A percentile compares a stretch with the other conserved stretches of the same genome.
Conservation (phyloP, 1,140 invertebrate genomes). For the Nilaparvata lugens region DNA sequence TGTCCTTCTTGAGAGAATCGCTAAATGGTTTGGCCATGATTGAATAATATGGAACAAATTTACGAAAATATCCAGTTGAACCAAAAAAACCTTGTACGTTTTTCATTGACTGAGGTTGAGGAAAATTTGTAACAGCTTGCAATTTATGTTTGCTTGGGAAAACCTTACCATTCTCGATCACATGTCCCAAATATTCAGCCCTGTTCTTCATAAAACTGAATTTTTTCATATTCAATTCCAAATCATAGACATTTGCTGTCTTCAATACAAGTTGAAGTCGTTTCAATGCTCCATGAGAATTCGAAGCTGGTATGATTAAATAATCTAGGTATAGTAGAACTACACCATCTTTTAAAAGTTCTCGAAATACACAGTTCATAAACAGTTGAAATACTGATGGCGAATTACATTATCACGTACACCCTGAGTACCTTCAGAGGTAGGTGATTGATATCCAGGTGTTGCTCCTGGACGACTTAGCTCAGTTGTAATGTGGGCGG, state of each 20-base stretch:
- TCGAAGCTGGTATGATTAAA: slow-evolving; percentile 10
- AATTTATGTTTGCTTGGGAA: slow-evolving; percentile 27
- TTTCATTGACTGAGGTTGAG: slow-evolving; percentile 29
- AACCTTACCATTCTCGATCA: slow-evolving; percentile 25
- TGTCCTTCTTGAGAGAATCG: background rate
- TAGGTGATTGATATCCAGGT: too few relatives aligned
- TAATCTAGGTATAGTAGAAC: slow-evolving; percentile 20
- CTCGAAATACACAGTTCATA: slow-evolving; percentile 26
- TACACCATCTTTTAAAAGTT: slow-evolving; percentile 1
- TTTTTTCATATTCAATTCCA: slow-evolving; percentile 35
- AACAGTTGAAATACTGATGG: slow-evolving; percentile 26
- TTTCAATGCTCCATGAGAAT: slow-evolving; percentile 5
- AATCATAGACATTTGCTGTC: slow-evolving; percentile 28
- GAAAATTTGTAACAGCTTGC: slow-evolving; percentile 30
- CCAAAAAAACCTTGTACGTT: slow-evolving; percentile 33
- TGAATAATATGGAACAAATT: slow-evolving; percentile 19
- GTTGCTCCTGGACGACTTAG: too few relatives aligned
- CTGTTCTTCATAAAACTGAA: slow-evolving; percentile 26
- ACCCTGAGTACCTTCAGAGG: too few relatives aligned
- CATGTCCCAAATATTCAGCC: slow-evolving; percentile 32
- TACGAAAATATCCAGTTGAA: slow-evolving; percentile 32
- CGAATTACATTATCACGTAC: slow-evolving; percentile 24
- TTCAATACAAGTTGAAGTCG: slow-evolving; percentile 16
- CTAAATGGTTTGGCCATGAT: background rate
- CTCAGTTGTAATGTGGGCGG: too few relatives aligned